These are phyloP conservation scores for Denticeps clupeoides DNA, from an alignment of 2,797 vertebrate genomes.

Conservation along the genomic window DNA sequence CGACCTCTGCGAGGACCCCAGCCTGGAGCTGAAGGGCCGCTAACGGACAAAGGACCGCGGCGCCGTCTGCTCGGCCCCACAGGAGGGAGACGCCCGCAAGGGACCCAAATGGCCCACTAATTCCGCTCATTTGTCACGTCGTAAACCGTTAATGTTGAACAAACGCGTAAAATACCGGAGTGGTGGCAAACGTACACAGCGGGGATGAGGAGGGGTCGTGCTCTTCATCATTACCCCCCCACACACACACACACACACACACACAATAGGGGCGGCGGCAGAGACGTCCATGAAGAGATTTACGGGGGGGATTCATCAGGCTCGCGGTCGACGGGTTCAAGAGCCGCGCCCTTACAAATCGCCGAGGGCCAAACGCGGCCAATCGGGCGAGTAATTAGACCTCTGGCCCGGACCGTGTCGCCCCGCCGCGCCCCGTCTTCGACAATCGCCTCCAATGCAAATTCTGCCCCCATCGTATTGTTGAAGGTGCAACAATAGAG, in stretches of 20 bases:
- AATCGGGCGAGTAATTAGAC: conserved; percentile 29
- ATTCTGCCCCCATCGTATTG: not conserved
- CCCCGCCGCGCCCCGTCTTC: not conserved
- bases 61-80: no score
- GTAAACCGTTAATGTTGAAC: conserved; percentile 26
- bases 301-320: no score
- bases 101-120: conserved; percentile 50
- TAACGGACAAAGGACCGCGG: no score
- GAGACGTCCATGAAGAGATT: no score
- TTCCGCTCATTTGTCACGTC: conserved; percentile 42
- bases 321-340: no score
- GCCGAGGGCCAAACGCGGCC: conserved; percentile 10
- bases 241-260: conserved; percentile 23
- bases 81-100: conserved; percentile 25
- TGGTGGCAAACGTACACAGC: conserved; percentile 23
- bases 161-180: conserved; percentile 21
- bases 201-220: conserved; percentile 34
- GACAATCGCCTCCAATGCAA: not conserved
- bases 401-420: conserved; percentile 18
- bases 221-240: conserved; percentile 27
- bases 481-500: not conserved
- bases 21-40: not conserved
- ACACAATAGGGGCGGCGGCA: not conserved
- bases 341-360: conserved; percentile 26
- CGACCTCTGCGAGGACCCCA: not conserved